These are phyloP conservation scores for Paratrypauchen microcephalus DNA, from an alignment of 2,797 vertebrate species.

Conservation along the genomic window DNA sequence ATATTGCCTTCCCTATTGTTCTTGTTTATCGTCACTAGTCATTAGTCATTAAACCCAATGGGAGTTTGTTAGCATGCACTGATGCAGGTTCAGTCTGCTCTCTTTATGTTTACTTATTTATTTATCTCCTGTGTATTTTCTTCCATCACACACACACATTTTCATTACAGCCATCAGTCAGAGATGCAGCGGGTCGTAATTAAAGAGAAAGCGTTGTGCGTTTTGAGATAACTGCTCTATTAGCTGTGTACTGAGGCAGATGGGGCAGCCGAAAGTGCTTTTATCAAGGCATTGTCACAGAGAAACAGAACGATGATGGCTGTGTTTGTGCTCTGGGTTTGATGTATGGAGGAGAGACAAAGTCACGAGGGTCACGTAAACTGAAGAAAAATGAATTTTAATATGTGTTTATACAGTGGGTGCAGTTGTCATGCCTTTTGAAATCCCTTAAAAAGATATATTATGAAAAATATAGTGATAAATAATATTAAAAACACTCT, in stretches of 20 bases:
- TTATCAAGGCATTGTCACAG: slow-evolving; percentile 4
- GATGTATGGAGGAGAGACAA: background rate
- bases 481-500: too few relatives aligned
- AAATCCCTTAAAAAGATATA: too few relatives aligned
- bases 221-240: slow-evolving; percentile 35
- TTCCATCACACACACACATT: slow-evolving; percentile 6
- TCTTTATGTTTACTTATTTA: background rate
- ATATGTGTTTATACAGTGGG: background rate
- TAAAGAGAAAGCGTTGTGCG: slow-evolving; percentile 26
- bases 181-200: slow-evolving; percentile 27
- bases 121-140: background rate
- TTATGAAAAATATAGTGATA: too few relatives aligned
- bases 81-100: slow-evolving; percentile 28
- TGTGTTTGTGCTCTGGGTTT: background rate
- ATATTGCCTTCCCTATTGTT: background rate
- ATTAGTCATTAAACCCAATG: slow-evolving; percentile 22
- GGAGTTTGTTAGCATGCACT: slow-evolving; percentile 51
- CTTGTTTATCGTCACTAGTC: slow-evolving; percentile 21
- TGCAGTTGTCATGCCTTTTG: background rate
- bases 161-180: slow-evolving; percentile 12
- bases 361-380: background rate
- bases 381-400: background rate
- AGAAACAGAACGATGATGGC: background rate
- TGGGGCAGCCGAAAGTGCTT: background rate
- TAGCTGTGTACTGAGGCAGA: slow-evolving; percentile 22